Evolutionary conservation across 2,888 invertebrate species (phyloP), one percentile per base, ranked within the genome.

Genomic region (Heliothis peltigera): DNA sequence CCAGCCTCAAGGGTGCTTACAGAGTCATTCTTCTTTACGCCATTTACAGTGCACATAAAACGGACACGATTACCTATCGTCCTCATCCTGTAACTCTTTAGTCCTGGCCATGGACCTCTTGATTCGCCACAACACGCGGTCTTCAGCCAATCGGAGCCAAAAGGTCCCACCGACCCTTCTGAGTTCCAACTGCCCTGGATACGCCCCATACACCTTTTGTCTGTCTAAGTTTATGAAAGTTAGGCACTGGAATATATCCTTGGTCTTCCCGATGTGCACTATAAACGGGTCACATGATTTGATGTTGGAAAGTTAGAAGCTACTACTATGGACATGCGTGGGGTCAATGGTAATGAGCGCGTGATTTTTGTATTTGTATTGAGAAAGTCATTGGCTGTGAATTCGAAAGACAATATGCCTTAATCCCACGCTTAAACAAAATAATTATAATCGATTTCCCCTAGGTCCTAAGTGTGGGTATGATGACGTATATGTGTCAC

Each of bases 41-140:
- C 80, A 81, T 80, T 81, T 79, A 80, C 74, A 80, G 80, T 80
- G 81, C 81, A 80, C 81, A 80, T 74, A 77, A 70, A 32, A 73
- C 47, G 60, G 58, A 80, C 65, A 75, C 75, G 55, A 64, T 74
- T 80, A 80, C 80, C 80, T 67, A 59, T 80, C 80, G 59, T 80
- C 80, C 65, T 80, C 80, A 48, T 80, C 81, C 53, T 75, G 65
- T 63, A 75, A 77, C 56, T 81, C 79, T 80, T 81, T 80, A 54
- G 70, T 48, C 62, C 60, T 79, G 49, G 70, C 46, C 58, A 77
- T 64, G 53, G 81, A 75, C 52, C 60, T 72, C 80, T 80, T 80
- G 70, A 81, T 47, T 32, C 80, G 68, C 80, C 80, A 80, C 64
- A 77, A 64, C 42, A 80, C 81, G 61, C 69, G 76, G 10, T 81